These are phyloP conservation scores for Gallinago nigripennis DNA, from an alignment of 2,797 vertebrate genomes.

Conservation along the genomic window DNA sequence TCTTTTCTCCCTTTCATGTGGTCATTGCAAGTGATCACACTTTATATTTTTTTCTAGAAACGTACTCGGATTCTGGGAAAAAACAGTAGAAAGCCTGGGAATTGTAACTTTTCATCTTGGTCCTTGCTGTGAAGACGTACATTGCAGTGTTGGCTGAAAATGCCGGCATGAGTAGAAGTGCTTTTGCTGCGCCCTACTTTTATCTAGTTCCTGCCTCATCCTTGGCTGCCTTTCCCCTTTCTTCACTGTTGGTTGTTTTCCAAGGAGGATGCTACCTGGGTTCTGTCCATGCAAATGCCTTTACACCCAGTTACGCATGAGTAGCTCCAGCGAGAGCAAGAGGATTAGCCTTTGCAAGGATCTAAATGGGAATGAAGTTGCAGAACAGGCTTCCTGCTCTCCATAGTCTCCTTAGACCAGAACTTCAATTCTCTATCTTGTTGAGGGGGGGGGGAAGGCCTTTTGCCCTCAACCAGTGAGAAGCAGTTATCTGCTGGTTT, in stretches of 20 bases:
- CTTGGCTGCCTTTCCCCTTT: background rate
- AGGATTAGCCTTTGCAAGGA: background rate
- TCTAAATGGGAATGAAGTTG: background rate
- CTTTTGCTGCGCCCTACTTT: background rate
- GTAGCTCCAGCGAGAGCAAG: background rate
- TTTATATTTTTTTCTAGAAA: background rate
- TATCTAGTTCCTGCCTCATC: background rate
- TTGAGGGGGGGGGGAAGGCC: fast-evolving
- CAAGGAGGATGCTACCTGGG: background rate
- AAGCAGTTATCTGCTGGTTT: background rate
- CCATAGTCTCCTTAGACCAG: background rate
- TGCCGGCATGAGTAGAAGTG: background rate
- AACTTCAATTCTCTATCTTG: background rate
- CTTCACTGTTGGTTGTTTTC: background rate
- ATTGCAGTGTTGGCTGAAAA: background rate
- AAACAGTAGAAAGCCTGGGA: background rate
- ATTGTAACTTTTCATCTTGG: background rate
- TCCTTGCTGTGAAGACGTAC: background rate
- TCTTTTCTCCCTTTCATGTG: background rate
- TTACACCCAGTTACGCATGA: background rate
- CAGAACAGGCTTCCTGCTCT: background rate
- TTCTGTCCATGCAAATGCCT: background rate
- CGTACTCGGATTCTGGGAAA: background rate
- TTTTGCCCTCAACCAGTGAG: background rate
- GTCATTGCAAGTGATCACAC: background rate